These are phyloP conservation scores for Urocynchramus pylzowi DNA, from an alignment of 2,113 vertebrate genomes.

Conservation along the genomic window DNA sequence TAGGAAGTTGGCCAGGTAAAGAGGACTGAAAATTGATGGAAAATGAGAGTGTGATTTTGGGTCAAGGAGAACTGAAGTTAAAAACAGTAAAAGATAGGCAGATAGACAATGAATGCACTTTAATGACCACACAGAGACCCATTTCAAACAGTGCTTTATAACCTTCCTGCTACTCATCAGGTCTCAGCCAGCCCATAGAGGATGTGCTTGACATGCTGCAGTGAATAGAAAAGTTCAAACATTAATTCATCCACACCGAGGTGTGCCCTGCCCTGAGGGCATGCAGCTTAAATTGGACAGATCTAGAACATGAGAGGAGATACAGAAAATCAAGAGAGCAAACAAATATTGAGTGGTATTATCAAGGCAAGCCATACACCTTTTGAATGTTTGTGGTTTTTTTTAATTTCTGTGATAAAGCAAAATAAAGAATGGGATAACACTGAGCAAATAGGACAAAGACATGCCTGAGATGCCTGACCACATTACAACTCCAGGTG, in stretches of 20 bases:
- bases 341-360: neutral
- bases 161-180: neutral
- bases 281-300: neutral
- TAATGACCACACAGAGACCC: slow-evolving; percentile 6
- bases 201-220: neutral
- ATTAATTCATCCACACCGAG: neutral
- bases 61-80: slow-evolving; percentile 39
- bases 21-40: neutral
- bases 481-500: neutral
- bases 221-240: slow-evolving; percentile 14
- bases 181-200: neutral
- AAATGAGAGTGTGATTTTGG: slow-evolving; percentile 4
- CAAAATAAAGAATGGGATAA: neutral
- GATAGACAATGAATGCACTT: slow-evolving; percentile 6
- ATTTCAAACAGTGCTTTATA: slow-evolving; percentile 27
- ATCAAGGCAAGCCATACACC: neutral
- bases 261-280: neutral
- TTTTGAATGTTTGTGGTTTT: neutral
- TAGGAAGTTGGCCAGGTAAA: neutral
- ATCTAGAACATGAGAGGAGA: neutral
- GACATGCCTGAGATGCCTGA: neutral
- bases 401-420: neutral
- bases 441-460: neutral
- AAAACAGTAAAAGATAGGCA: neutral
- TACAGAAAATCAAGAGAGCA: neutral